Conservation (phyloP, 1,140 invertebrate species). For the Oryctes rhinoceros region DNA sequence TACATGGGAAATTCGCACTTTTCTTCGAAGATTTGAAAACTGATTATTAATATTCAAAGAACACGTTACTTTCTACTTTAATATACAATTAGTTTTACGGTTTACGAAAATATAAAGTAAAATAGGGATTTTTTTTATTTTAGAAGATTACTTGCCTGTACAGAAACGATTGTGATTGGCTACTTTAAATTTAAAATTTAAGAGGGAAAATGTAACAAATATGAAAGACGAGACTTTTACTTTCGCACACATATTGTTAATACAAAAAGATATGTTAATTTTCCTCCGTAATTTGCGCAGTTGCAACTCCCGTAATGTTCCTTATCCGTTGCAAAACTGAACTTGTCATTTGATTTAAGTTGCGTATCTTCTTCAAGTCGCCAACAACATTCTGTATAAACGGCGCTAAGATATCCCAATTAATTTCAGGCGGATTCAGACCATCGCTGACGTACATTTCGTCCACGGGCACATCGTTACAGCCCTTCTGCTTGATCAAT, state of each 20-base stretch:
- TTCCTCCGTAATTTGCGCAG: neutral
- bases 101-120: no score
- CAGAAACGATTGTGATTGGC: no score
- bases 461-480: conserved; percentile 10
- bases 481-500: conserved; percentile 34
- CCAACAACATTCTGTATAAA: conserved; percentile 39
- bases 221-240: neutral
- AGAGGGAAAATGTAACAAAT: neutral
- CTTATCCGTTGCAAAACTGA: conserved; percentile 40
- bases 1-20: no score
- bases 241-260: neutral
- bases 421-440: conserved; percentile 41
- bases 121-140: no score
- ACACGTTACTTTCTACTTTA: no score
- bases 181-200: no score
- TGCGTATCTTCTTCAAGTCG: conserved; percentile 35
- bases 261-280: neutral
- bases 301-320: conserved; percentile 5
- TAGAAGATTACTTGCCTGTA: no score
- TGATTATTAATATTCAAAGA: no score
- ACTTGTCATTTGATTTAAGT: conserved; percentile 42
- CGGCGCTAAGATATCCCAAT: conserved; percentile 39
- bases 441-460: conserved; percentile 38
- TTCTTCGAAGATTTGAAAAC: no score
- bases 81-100: no score